Conservation (phyloP, 2,888 invertebrate genomes). For the Caenorhabditis virilis region DNA sequence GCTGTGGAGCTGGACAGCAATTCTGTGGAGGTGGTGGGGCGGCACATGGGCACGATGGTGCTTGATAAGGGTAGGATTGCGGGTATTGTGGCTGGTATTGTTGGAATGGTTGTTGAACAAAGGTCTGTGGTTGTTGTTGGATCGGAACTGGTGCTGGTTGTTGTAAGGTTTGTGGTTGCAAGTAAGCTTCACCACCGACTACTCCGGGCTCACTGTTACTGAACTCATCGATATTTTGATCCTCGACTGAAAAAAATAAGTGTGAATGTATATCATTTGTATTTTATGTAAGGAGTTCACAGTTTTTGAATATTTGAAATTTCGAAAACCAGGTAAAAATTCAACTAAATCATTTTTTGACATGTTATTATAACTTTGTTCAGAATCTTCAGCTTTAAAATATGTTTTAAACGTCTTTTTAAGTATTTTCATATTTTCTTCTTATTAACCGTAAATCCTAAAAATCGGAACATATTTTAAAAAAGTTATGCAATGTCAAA, state of each 20-base stretch:
- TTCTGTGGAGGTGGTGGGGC: slow-evolving; percentile 11
- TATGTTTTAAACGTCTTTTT: not conserved
- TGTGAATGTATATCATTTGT: no score
- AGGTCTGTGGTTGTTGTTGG: not conserved
- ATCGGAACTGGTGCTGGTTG: not conserved
- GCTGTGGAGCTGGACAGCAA: slow-evolving; percentile 28
- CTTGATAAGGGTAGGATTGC: slow-evolving; percentile 16
- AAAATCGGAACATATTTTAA: no score
- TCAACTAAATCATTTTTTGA: not conserved
- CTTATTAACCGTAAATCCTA: no score
- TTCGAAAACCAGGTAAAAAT: not conserved
- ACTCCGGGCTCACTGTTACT: no score
- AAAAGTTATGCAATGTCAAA: no score
- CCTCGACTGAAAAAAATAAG: no score
- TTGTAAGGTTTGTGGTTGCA: not conserved
- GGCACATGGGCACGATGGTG: slow-evolving; percentile 18
- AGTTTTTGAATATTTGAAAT: no score
- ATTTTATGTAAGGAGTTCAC: no score
- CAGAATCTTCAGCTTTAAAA: not conserved
- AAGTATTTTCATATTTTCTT: no score
- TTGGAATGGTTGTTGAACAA: slow-evolving; percentile 25
- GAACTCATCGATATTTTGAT: no score
- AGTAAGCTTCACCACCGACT: slow-evolving; percentile 2
- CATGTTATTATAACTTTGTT: not conserved
- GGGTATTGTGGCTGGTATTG: slow-evolving; percentile 21